These are phyloP conservation scores for Amblyteles armatorius DNA, from an alignment of 2,888 invertebrate species.

Conservation along the genomic window DNA sequence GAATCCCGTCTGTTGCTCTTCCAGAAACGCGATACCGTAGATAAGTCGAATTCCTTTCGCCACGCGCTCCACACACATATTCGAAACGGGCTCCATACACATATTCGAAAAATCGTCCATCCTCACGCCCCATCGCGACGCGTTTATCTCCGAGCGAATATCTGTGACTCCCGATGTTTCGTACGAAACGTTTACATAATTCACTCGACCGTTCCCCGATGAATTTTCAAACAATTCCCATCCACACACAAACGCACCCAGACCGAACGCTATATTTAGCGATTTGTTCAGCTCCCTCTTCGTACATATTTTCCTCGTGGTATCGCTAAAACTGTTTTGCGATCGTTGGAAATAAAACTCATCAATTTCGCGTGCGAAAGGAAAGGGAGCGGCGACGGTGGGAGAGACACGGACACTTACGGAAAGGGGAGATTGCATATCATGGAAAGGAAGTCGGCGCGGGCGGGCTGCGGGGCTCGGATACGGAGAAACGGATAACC, in stretches of 20 bases:
- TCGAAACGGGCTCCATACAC: neutral
- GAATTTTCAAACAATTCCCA: conserved; percentile 7
- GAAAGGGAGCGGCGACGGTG: neutral
- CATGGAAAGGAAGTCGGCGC: conserved; percentile 62
- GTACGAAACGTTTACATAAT: conserved; percentile 14
- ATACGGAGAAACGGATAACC: conserved; percentile 78
- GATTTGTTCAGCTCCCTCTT: neutral
- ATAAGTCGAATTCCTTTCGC: conserved; percentile 35
- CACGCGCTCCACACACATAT: neutral
- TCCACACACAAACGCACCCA: neutral
- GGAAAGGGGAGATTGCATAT: conserved; percentile 40
- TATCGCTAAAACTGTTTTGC: neutral
- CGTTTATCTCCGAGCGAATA: conserved; percentile 13
- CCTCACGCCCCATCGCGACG: neutral
- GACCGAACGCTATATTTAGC: neutral
- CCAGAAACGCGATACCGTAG: conserved; percentile 34
- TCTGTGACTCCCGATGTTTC: neutral
- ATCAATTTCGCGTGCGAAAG: conserved; percentile 1
- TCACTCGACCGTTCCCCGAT: neutral
- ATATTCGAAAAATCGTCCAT: conserved; percentile 9
- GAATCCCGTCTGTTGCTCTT: conserved; percentile 33
- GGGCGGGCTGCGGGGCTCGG: conserved; percentile 53
- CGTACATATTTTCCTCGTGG: neutral
- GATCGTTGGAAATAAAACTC: conserved; percentile 29
- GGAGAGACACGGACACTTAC: conserved; percentile 3